Conservation (phyloP, 2,113 vertebrate genomes). For the Channa maculata region DNA sequence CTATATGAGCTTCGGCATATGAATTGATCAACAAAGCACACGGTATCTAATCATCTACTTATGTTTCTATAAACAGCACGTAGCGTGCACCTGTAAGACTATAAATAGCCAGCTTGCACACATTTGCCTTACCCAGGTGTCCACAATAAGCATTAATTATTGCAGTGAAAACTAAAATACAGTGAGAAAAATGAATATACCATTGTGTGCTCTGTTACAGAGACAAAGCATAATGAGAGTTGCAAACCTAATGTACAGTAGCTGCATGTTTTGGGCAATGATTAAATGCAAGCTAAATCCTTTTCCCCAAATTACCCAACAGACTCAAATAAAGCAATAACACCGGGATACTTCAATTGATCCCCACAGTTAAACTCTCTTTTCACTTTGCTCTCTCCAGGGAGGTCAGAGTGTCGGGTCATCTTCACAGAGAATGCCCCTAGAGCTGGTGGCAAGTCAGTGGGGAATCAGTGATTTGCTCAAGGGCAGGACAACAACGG, state of each 20-base stretch:
- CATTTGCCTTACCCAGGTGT: constrained; percentile 27
- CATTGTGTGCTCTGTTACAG: background rate
- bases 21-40: constrained; percentile 33
- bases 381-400: constrained; percentile 53
- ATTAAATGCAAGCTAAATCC: constrained; percentile 39
- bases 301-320: constrained; percentile 34
- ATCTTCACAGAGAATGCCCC: constrained; percentile 54
- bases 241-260: too few species aligned
- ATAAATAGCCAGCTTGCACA: constrained; percentile 4
- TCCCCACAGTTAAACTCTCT: constrained; percentile 59
- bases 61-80: constrained; percentile 18
- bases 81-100: constrained; percentile 25
- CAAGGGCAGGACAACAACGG: constrained; percentile 64
- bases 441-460: constrained; percentile 47
- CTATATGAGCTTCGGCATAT: constrained; percentile 28
- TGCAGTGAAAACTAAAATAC: constrained; percentile 15
- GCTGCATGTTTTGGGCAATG: constrained; percentile 26
- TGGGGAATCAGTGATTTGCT: constrained; percentile 59
- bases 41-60: constrained; percentile 24
- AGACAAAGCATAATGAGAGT: too few species aligned
- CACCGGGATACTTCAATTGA: constrained; percentile 51
- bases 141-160: constrained; percentile 22
- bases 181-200: background rate
- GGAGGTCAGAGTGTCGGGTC: constrained; percentile 63
- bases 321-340: constrained; percentile 41